A percentile compares a stretch with the other conserved stretches of the same genome.
phyloP scores from a whole-genome alignment of 2,797 vertebrate species.

The Neostethus bicornis region DNA sequence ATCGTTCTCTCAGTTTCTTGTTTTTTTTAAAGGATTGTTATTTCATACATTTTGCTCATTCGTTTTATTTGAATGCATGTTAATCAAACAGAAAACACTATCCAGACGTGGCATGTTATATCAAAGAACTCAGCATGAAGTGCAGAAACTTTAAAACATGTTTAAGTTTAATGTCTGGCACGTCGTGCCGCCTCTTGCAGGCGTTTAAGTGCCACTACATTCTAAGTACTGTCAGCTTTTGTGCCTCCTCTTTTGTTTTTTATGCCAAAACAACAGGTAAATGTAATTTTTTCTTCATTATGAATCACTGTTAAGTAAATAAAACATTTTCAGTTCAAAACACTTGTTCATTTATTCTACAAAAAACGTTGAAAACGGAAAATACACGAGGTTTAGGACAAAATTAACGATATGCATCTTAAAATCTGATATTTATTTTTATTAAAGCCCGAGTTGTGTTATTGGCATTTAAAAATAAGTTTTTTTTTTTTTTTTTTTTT shows the following conservation, averaged over 20 bases:
- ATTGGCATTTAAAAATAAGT: too few species aligned
- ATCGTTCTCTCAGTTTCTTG: constrained; percentile 63
- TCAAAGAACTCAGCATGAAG: constrained; percentile 27
- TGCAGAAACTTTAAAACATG: constrained; percentile 26
- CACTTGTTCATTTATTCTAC: neutral
- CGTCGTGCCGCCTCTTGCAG: constrained; percentile 43
- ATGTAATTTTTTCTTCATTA: constrained; percentile 46
- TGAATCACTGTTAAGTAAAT: constrained; percentile 80
- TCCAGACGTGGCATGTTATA: constrained; percentile 32
- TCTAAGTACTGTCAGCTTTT: constrained; percentile 18
- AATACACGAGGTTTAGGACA: neutral
- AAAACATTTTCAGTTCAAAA: constrained; percentile 82
- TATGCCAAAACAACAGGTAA: constrained; percentile 72
- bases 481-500: too few species aligned
- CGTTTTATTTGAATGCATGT: constrained; percentile 57
- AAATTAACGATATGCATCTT: too few species aligned
- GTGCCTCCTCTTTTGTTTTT: constrained; percentile 33
- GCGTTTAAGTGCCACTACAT: constrained; percentile 25
- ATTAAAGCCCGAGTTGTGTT: too few species aligned
- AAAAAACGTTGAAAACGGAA: neutral
- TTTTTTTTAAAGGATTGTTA: constrained; percentile 46
- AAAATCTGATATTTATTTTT: too few species aligned
- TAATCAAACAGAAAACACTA: constrained; percentile 10
- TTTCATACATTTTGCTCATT: constrained; percentile 10
- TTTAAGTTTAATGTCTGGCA: constrained; percentile 29